phyloP scores from a whole-genome alignment of 1,140 invertebrate genomes.

The Metaphire vulgaris region DNA sequence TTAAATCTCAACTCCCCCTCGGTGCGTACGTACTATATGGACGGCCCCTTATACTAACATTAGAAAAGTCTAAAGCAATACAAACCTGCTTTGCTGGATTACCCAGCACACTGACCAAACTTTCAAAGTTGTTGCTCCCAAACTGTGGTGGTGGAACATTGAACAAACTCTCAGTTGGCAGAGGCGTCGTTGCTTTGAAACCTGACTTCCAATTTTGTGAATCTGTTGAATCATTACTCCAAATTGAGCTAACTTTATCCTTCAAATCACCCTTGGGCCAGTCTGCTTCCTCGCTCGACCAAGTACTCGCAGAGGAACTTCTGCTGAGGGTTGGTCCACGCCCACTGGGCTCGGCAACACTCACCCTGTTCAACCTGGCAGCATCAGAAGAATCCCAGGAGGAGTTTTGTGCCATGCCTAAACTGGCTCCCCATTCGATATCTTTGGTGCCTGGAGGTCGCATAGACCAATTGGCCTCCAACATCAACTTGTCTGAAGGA shows the following conservation, averaged over 20 bases:
- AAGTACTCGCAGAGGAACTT: neutral
- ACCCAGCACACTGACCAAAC: neutral
- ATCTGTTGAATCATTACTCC: neutral
- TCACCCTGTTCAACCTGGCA: too few relatives aligned
- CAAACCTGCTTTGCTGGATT: neutral
- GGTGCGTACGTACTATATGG: too few relatives aligned
- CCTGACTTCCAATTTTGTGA: neutral
- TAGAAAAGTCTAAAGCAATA: too few relatives aligned
- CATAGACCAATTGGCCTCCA: neutral
- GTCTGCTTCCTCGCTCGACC: neutral
- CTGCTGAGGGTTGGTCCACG: neutral
- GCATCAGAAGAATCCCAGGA: too few relatives aligned
- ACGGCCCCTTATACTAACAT: too few relatives aligned
- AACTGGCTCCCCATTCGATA: neutral
- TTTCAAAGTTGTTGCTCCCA: neutral
- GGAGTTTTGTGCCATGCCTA: neutral
- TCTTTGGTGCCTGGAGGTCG: neutral
- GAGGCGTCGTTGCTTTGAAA: neutral
- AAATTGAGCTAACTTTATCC: neutral
- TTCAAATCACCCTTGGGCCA: neutral
- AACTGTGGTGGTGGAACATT: neutral
- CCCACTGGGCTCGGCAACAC: too few relatives aligned
- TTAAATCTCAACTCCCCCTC: too few relatives aligned
- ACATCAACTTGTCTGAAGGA: neutral
- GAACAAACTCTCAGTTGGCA: neutral